Evolutionary conservation across 2,113 vertebrate genomes (phyloP).

Genomic region (Hypomesus transpacificus): DNA sequence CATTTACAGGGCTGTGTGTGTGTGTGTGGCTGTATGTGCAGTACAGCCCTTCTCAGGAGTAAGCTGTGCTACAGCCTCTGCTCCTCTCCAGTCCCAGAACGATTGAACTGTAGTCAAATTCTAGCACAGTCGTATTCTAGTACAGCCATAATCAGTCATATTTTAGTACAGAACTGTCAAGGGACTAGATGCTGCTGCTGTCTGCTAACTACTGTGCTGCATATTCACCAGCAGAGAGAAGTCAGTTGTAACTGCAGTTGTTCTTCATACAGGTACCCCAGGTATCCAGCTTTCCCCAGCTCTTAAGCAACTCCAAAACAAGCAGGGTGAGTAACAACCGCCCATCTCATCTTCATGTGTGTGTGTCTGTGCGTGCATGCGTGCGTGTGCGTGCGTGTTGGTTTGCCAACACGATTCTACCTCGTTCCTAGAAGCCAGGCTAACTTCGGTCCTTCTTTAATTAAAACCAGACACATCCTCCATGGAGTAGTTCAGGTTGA

Average conservation of each 20-base stretch:
- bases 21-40: constrained; percentile 34
- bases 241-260: constrained; percentile 76
- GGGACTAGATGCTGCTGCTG: constrained; percentile 63
- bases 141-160: constrained; percentile 10
- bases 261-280: constrained; percentile 79
- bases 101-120: constrained; percentile 62
- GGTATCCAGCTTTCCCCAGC: constrained; percentile 78
- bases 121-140: constrained; percentile 51
- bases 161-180: no score
- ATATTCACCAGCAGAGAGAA: constrained; percentile 70
- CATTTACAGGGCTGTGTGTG: neutral
- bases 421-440: constrained; percentile 27
- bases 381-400: neutral
- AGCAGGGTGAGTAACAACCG: constrained; percentile 76
- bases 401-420: neutral
- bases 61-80: constrained; percentile 38
- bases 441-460: constrained; percentile 50
- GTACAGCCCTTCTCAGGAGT: constrained; percentile 46
- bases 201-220: constrained; percentile 65
- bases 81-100: constrained; percentile 52
- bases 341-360: constrained; percentile 42
- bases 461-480: constrained; percentile 53
- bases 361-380: constrained; percentile 26
- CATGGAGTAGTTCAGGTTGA: constrained; percentile 57
- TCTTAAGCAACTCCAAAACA: constrained; percentile 80